Percentiles rank a stretch among this genome's conserved stretches.
These are phyloP conservation scores for Coleophora deauratella DNA, from an alignment of 2,888 invertebrate species.

Conservation along the genomic window DNA sequence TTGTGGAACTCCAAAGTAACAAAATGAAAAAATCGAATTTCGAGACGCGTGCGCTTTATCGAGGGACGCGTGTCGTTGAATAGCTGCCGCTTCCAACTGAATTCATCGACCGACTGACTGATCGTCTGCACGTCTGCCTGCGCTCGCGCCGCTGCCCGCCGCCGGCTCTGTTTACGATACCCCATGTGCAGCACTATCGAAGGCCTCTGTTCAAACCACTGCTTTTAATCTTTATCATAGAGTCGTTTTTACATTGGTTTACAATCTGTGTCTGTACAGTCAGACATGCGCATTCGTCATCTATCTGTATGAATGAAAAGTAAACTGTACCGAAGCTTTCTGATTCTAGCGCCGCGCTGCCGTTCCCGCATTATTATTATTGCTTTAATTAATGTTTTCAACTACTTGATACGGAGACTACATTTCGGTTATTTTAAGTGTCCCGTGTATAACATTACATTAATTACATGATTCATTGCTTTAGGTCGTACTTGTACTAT, in stretches of 20 bases:
- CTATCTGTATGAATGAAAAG: constrained; percentile 68
- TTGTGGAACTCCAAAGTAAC: constrained; percentile 36
- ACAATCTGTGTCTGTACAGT: constrained; percentile 19
- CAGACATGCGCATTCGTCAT: constrained; percentile 66
- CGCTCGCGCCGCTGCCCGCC: constrained; percentile 45
- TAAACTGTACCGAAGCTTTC: constrained; percentile 63
- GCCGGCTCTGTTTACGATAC: constrained; percentile 56
- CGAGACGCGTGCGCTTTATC: constrained; percentile 40
- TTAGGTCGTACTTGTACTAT: not conserved
- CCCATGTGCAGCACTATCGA: constrained; percentile 57
- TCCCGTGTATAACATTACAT: constrained; percentile 31
- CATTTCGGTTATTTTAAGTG: constrained; percentile 31
- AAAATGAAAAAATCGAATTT: constrained; percentile 37
- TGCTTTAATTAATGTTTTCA: constrained; percentile 68
- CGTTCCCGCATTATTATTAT: constrained; percentile 51
- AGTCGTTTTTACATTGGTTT: constrained; percentile 4
- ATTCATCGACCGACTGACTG: constrained; percentile 43
- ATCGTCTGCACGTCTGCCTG: constrained; percentile 35
- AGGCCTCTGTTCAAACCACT: constrained; percentile 28
- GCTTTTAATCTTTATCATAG: constrained; percentile 17
- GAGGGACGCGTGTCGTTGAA: constrained; percentile 45
- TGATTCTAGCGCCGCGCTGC: constrained; percentile 41
- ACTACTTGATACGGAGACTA: constrained; percentile 39
- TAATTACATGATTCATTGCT: constrained; percentile 36
- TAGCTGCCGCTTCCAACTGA: constrained; percentile 47